Evolutionary conservation across 2,797 vertebrate genomes (phyloP), one percentile per base, ranked within the genome.

Genomic region (Hephaestus fuliginosus): DNA sequence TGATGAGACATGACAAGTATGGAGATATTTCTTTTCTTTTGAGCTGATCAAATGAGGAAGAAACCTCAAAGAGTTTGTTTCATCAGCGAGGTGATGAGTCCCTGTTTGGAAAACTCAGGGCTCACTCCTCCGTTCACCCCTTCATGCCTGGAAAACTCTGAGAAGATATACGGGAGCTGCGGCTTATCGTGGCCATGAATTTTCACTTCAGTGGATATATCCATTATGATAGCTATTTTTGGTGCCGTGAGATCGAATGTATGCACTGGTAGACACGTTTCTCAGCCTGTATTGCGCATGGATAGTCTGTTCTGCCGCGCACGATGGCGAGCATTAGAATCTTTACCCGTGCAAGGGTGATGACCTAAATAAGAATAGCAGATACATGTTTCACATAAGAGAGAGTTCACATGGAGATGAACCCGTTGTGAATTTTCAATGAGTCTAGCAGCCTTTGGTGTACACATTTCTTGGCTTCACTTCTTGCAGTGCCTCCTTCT

Each of bases 151-250:
- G 13, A 58, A 81, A 74, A 61, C 58, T 82, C 41, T 44, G 46
- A 41, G 57, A 52, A 74, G 70, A 81, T 68, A 61, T 53, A 51
- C 6, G 1, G 49, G 56, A 84, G 63, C 71, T 28, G 18, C 18
- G 20, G 81, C 80, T 92, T 78, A 85, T 84, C 70, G 5, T 71
- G 82, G 55, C 76, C 36, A 10, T 84, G 60, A 28, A 70, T 89
- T 85, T 69, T 83, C 90, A 68, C 84, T 82, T 71, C 49, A 70
- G 57, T 85, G 77, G 80, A 65, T 73, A 64, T 80, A 83, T 90
- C 85, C 73, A 82, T 90, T 88, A 89, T 63, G 28, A 83, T 80
- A 57, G 73, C 73, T 86, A 85, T 87, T 83, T 83, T 86, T 77
- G 78, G 80, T 60, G 43, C 77, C 39, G 75, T 75, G 85, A 84